phyloP scores from a whole-genome alignment of 2,113 vertebrate species.

The Fregata magnificens region DNA sequence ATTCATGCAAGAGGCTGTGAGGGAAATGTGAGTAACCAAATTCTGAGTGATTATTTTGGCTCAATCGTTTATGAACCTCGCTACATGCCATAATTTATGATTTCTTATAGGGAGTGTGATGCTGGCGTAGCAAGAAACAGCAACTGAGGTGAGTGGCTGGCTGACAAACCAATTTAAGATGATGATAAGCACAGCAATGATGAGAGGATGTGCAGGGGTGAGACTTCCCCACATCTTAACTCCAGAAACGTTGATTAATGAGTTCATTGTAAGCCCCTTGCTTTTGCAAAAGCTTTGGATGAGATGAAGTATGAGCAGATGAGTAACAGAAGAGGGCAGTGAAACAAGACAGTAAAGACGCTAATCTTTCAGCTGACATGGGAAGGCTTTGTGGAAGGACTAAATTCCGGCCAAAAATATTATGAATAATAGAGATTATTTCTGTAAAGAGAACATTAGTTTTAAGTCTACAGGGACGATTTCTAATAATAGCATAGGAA shows the following conservation, averaged over 20 bases:
- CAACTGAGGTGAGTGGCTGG: constrained; percentile 42
- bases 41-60: constrained; percentile 31
- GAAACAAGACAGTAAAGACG: constrained; percentile 15
- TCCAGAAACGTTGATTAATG: constrained; percentile 9
- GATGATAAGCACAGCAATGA: constrained; percentile 4
- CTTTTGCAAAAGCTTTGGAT: constrained; percentile 2
- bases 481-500: constrained; percentile 23
- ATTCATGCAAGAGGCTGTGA: constrained; percentile 28
- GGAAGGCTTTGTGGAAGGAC: neutral
- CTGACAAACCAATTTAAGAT: constrained; percentile 48
- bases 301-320: constrained; percentile 17
- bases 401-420: constrained; percentile 23
- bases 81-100: constrained; percentile 19
- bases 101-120: neutral
- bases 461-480: neutral
- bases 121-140: constrained; percentile 28
- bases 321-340: constrained; percentile 46
- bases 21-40: constrained; percentile 17
- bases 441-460: constrained; percentile 1
- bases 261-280: neutral
- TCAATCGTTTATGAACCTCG: neutral
- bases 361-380: constrained; percentile 12
- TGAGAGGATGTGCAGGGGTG: neutral
- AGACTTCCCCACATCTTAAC: constrained; percentile 30
- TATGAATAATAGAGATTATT: constrained; percentile 33